Base-by-base conservation (phyloP, 2,888 invertebrate genomes). In the Amphipyra tragopoginis region DNA sequence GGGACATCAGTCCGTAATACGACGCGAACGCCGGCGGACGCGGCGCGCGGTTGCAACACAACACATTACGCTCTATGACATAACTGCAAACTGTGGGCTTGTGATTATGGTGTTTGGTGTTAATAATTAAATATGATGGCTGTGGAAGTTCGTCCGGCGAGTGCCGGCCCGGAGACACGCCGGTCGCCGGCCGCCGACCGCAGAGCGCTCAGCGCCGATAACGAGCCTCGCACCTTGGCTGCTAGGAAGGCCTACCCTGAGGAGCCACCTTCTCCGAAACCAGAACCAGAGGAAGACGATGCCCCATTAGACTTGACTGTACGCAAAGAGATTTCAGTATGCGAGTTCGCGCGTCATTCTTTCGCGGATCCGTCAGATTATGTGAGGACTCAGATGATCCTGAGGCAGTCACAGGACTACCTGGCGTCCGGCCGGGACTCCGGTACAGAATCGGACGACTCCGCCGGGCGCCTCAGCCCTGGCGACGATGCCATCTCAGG, bases 291-390 rank as follows among this genome's bases (percentile, higher is more conserved):
- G 36, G 79, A 95, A 61, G 96, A 96, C 75, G 97, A 97, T 77
- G 96, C 96, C 65, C 98, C 98, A 13, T 90, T 98, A 89, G 98
- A 98, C 95, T 94, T 98, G 87, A 97, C 97, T 78, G 96, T 97
- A 65, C 90, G 94, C 57, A 93, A 93, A 80, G 95, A 93, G 82
- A 93, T 95, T 74, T 88, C 94, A 14, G 95, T 95, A 65, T 87
- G 94, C 80, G 94, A 95, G 49, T 95, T 95, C 83, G 95, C 95
- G 69, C 86, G 94, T 61, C 94, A 94, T 72, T 87, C 93, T 13
- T 92, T 94, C 82, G 93, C 94, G 79, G 92, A 96, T 86, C 93
- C 94, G 21, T 82, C 92, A 74, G 92, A 95, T 89, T 93, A 92
- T 71, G 90, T 95, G 88, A 82, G 95, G 86, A 87, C 92, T 79